Base-by-base conservation (phyloP, 2,888 invertebrate genomes). In the Temnothorax rugatulus region DNA sequence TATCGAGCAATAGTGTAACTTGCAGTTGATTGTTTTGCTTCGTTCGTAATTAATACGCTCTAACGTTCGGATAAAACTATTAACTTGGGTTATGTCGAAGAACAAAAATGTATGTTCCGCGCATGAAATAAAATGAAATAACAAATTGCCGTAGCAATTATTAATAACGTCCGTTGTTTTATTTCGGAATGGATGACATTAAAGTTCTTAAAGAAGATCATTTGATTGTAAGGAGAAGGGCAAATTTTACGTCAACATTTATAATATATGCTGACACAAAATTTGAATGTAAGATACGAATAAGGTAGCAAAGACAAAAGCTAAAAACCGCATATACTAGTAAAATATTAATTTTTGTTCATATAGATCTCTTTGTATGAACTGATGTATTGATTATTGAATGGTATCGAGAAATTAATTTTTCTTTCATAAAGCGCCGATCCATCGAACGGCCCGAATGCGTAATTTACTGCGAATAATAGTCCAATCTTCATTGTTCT, bases 401-500 rank as follows among this genome's bases (percentile, higher is more conserved):
- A 79, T 13, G 11, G 13, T 63, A 76, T 29, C 47, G 84, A 83
- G 71, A 84, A 86, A 89, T 88, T 85, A 85, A 86, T 89, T 84
- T 86, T 83, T 86, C 82, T 77, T 86, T 63, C 54, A 68, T 69
- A 75, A 88, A 84, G 82, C 82, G 68, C 63, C 87, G 84, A 76
- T 84, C 68, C 84, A 85, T 88, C 84, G 89, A 90, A 84, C 81
- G 71, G 66, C 71, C 59, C 66, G 81, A 81, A 88, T 38, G 73
- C 71, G 47, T 88, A 88, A 90, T 89, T 89, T 88, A 89, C 86
- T 88, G 86, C 83, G 86, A 88, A 87, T 89, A 89, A 89, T 89
- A 83, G 88, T 63, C 13, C 63, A 50, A 47, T 79, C 73, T 69
- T 77, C 83, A 81, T 87, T 87, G 82, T 75, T 52, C 82, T 29